A percentile compares a stretch with the other conserved stretches of the same genome.
Evolutionary conservation across 2,888 invertebrate species (phyloP).

Genomic region (Cataglyphis livida): DNA sequence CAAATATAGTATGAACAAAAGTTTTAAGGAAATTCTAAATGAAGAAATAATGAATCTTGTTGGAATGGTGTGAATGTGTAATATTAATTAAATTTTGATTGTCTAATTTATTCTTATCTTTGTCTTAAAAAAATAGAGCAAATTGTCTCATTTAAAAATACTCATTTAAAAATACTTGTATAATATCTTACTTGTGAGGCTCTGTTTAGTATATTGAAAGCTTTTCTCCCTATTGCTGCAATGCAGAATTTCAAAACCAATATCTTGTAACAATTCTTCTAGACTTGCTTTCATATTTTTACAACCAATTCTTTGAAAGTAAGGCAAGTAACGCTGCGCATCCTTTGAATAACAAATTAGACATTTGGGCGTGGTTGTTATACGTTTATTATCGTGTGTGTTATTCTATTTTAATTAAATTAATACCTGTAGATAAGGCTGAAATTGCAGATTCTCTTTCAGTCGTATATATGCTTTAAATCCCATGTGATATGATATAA

Average conservation of each 20-base stretch:
- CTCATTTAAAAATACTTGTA: not conserved
- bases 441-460: conserved; percentile 88
- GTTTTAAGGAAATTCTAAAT: not conserved
- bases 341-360: conserved; percentile 84
- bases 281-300: conserved; percentile 88
- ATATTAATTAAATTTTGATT: not conserved
- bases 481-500: conserved; percentile 90
- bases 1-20: not conserved
- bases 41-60: not conserved
- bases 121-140: not conserved
- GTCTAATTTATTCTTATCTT: not conserved
- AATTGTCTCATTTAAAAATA: not conserved
- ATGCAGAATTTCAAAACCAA: conserved; percentile 88
- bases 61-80: not conserved
- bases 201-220: conserved; percentile 87
- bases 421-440: conserved; percentile 87
- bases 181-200: conserved; percentile 87
- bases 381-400: not conserved
- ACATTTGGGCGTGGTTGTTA: not conserved
- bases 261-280: conserved; percentile 86
- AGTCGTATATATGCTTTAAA: conserved; percentile 90
- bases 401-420: not conserved
- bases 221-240: conserved; percentile 88
- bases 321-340: conserved; percentile 89
- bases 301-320: conserved; percentile 88